These are phyloP conservation scores for Archips xylosteana DNA, from an alignment of 2,888 invertebrate species.

Conservation along the genomic window DNA sequence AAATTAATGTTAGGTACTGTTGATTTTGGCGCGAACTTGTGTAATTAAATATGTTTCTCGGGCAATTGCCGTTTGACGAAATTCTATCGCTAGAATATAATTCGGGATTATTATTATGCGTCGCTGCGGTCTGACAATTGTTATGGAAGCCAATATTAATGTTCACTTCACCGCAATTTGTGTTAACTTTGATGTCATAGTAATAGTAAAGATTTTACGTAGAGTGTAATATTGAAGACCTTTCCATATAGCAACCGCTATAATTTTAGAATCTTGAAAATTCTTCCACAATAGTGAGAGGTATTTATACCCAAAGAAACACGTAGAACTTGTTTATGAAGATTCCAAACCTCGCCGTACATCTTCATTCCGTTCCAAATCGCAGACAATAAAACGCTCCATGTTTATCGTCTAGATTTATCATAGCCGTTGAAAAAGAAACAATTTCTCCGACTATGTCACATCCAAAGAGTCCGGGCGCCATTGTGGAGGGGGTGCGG, in stretches of 20 bases:
- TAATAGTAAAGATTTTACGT: neutral
- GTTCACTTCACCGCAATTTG: neutral
- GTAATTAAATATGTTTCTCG: neutral
- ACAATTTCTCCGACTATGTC: slow-evolving; percentile 34
- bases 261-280: neutral
- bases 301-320: neutral
- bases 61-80: neutral
- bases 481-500: slow-evolving; percentile 45
- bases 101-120: neutral
- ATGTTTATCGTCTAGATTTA: slow-evolving; percentile 39
- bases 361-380: slow-evolving; percentile 39
- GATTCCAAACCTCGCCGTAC: slow-evolving; percentile 22
- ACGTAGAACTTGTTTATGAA: slow-evolving; percentile 29
- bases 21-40: neutral
- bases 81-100: neutral
- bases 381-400: slow-evolving; percentile 33
- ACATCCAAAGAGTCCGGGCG: slow-evolving; percentile 46
- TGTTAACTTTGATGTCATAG: neutral
- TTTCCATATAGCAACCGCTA: too few species aligned
- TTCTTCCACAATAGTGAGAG: neutral
- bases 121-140: neutral
- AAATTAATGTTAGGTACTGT: neutral
- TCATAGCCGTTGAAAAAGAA: slow-evolving; percentile 37
- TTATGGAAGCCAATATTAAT: neutral
- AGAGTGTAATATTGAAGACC: too few species aligned